Evolutionary conservation across 2,888 invertebrate species (phyloP).

Genomic region (Scotopteryx bipunctaria): DNA sequence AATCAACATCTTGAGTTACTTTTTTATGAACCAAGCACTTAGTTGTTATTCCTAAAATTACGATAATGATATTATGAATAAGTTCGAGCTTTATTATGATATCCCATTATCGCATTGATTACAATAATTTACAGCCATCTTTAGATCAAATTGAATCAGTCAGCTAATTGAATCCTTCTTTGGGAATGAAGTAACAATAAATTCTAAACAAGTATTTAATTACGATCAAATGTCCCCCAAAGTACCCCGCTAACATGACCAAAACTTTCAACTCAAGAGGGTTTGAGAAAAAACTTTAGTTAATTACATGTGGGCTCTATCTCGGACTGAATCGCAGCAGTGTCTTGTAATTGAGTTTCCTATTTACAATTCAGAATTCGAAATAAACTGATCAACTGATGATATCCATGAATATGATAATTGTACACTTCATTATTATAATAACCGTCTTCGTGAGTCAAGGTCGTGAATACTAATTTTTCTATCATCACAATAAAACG

Average conservation of each 20-base stretch:
- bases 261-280: constrained; percentile 51
- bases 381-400: constrained; percentile 40
- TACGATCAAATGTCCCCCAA: constrained; percentile 46
- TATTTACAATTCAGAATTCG: constrained; percentile 64
- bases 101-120: too few relatives aligned
- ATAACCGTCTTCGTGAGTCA: constrained; percentile 20
- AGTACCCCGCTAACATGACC: constrained; percentile 61
- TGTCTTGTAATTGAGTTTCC: constrained; percentile 65
- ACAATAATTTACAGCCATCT: too few relatives aligned
- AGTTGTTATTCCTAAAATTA: too few relatives aligned
- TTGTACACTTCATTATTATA: constrained; percentile 37
- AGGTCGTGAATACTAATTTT: background rate
- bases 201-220: constrained; percentile 10
- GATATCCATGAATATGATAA: constrained; percentile 50
- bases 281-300: constrained; percentile 52
- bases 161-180: too few relatives aligned
- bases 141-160: too few relatives aligned
- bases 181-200: too few relatives aligned
- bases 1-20: too few relatives aligned
- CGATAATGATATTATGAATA: too few relatives aligned
- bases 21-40: too few relatives aligned
- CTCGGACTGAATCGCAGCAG: constrained; percentile 58
- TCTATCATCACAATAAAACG: background rate
- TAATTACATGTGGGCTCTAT: constrained; percentile 72
- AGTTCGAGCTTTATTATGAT: too few relatives aligned